Conservation (phyloP, 2,888 invertebrate species). For the Sabatieria punctata region DNA sequence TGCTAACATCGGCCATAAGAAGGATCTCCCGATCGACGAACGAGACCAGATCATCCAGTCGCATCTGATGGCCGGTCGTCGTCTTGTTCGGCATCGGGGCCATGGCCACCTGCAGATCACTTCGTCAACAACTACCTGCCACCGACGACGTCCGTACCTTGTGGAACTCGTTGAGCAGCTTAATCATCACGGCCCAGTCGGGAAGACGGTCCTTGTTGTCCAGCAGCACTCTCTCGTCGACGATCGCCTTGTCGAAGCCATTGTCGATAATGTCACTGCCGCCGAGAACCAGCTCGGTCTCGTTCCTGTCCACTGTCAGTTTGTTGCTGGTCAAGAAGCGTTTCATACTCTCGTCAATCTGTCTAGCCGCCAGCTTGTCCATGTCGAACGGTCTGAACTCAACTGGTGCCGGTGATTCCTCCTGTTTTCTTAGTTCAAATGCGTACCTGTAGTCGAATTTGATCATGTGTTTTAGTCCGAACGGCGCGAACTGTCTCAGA, state of each 20-base stretch:
- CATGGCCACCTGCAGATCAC: neutral
- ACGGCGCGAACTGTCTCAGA: slow-evolving; percentile 16
- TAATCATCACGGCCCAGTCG: slow-evolving; percentile 17
- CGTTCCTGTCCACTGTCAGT: slow-evolving; percentile 13
- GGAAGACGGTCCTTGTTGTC: slow-evolving; percentile 1
- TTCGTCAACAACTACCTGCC: neutral
- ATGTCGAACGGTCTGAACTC: slow-evolving; percentile 10
- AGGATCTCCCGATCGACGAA: slow-evolving; percentile 8
- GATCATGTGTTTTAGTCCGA: slow-evolving; percentile 12
- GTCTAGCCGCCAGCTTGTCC: slow-evolving; percentile 13
- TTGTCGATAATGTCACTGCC: slow-evolving; percentile 17
- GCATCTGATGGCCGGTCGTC: neutral
- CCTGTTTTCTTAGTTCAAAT: neutral
- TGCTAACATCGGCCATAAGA: neutral
- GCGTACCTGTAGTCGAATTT: slow-evolving; percentile 16
- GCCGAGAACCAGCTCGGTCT: slow-evolving; percentile 14
- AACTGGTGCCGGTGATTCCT: neutral
- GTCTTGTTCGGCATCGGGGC: neutral
- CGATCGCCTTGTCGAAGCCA: slow-evolving; percentile 17
- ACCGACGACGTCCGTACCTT: neutral
- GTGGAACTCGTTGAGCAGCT: slow-evolving; percentile 16
- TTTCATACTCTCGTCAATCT: slow-evolving; percentile 17
- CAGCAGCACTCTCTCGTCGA: slow-evolving; percentile 13
- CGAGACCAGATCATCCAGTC: slow-evolving; percentile 8
- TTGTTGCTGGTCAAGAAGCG: slow-evolving; percentile 14